Conservation (phyloP, 2,888 invertebrate species). For the Drosophila neonasuta region DNA sequence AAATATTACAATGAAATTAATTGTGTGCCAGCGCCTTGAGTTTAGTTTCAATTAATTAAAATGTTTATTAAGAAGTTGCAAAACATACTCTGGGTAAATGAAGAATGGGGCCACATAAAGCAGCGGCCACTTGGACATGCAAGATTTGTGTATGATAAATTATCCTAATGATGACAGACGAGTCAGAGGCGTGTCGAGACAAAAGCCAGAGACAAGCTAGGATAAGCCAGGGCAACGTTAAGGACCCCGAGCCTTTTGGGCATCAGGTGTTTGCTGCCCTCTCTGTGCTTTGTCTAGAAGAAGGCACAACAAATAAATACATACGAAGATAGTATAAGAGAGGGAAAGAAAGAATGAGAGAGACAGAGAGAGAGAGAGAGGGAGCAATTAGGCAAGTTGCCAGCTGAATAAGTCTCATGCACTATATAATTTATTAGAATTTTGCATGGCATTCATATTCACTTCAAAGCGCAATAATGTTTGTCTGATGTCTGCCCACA, state of each 20-base stretch:
- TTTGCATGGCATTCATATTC: slow-evolving; percentile 1
- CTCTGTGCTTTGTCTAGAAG: slow-evolving; percentile 1
- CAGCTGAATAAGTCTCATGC: slow-evolving; percentile 25
- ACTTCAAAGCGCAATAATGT: background rate
- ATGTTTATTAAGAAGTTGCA: slow-evolving; percentile 61
- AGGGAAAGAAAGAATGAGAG: background rate
- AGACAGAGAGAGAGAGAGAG: too few relatives aligned
- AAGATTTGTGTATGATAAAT: slow-evolving; percentile 71
- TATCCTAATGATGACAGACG: slow-evolving; percentile 73
- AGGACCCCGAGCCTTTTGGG: background rate
- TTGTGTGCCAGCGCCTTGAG: slow-evolving; percentile 27
- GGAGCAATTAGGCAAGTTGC: slow-evolving; percentile 33
- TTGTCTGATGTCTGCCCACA: slow-evolving; percentile 9
- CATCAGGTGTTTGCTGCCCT: slow-evolving; percentile 37
- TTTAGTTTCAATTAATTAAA: slow-evolving; percentile 66
- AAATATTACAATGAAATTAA: slow-evolving; percentile 58
- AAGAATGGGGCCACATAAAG: slow-evolving; percentile 22
- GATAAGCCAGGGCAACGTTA: slow-evolving; percentile 30
- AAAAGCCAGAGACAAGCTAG: slow-evolving; percentile 52
- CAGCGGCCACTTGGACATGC: slow-evolving; percentile 44
- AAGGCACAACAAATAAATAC: background rate
- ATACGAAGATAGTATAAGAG: background rate
- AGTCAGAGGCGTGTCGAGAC: slow-evolving; percentile 58
- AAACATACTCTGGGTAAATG: slow-evolving; percentile 10
- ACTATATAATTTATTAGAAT: slow-evolving; percentile 21